Evolutionary conservation across 2,797 vertebrate genomes (phyloP).

Genomic region (Catostomus latipinnis): DNA sequence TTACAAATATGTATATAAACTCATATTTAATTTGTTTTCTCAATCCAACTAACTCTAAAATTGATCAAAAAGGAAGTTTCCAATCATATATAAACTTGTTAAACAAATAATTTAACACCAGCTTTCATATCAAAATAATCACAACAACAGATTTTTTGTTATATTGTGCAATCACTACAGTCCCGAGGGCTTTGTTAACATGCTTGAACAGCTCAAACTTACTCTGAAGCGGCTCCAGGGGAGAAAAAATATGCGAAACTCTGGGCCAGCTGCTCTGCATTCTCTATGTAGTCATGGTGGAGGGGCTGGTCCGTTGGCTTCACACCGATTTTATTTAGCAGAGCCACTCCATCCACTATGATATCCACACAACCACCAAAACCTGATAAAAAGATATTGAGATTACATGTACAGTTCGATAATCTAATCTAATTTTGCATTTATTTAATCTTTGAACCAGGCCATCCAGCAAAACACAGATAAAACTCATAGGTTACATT

Average conservation of each 20-base stretch:
- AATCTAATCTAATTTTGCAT: not conserved
- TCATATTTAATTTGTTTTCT: no score
- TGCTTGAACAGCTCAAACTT: constrained; percentile 63
- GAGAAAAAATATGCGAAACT: constrained; percentile 88
- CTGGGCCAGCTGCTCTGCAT: constrained; percentile 78
- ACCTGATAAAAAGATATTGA: constrained; percentile 65
- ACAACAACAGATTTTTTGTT: not conserved
- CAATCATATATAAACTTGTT: no score
- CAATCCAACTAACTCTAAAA: no score
- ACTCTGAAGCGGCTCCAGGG: constrained; percentile 87
- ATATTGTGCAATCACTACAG: no score
- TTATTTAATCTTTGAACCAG: constrained; percentile 39
- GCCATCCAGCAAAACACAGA: constrained; percentile 19
- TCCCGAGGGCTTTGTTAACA: not conserved
- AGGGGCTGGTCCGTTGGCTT: constrained; percentile 73
- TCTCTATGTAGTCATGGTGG: constrained; percentile 83
- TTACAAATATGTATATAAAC: no score
- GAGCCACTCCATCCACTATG: constrained; percentile 79
- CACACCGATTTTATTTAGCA: constrained; percentile 81
- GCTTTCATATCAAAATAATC: not conserved
- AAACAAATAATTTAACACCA: not conserved
- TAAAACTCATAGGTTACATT: not conserved
- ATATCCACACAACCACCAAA: constrained; percentile 87
- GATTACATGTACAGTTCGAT: constrained; percentile 6
- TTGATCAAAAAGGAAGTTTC: no score